These are phyloP conservation scores for Arothron firmamentum DNA, from an alignment of 2,113 vertebrate genomes.

Conservation along the genomic window DNA sequence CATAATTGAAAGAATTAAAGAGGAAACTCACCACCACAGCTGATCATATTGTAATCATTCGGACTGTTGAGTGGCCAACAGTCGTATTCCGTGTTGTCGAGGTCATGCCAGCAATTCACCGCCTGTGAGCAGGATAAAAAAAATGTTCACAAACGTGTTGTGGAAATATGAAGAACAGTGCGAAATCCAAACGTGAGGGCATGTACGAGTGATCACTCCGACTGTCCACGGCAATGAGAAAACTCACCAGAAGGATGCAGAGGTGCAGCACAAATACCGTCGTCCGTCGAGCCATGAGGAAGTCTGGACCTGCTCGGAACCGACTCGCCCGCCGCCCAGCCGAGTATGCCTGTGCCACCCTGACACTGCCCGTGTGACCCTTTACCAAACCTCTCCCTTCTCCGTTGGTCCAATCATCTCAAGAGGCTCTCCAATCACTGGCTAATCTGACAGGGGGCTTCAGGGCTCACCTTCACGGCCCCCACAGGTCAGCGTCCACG, in stretches of 20 bases:
- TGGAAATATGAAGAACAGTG: too few relatives aligned
- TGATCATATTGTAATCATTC: slow-evolving; percentile 74
- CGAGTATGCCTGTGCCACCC: slow-evolving; percentile 12
- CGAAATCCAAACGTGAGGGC: too few relatives aligned
- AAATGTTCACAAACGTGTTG: too few relatives aligned
- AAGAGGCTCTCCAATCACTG: slow-evolving; percentile 64
- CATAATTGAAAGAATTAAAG: not conserved
- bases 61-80: slow-evolving; percentile 74
- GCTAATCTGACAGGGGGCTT: slow-evolving; percentile 31
- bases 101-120: slow-evolving; percentile 72
- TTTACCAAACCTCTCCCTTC: not conserved
- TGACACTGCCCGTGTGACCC: not conserved
- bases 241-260: slow-evolving; percentile 64
- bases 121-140: slow-evolving; percentile 30
- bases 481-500: not conserved
- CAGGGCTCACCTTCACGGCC: slow-evolving; percentile 39
- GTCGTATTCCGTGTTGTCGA: slow-evolving; percentile 76
- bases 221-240: not conserved
- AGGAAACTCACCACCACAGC: slow-evolving; percentile 61
- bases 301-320: slow-evolving; percentile 22
- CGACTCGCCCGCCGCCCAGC: not conserved
- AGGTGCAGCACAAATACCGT: slow-evolving; percentile 30
- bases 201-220: too few relatives aligned
- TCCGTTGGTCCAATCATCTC: slow-evolving; percentile 64
- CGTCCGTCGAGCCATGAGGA: slow-evolving; percentile 58